A percentile compares a stretch with the other conserved stretches of the same genome.
These are phyloP conservation scores for Cyclopterus lumpus DNA, from an alignment of 2,797 vertebrate genomes.

Conservation along the genomic window DNA sequence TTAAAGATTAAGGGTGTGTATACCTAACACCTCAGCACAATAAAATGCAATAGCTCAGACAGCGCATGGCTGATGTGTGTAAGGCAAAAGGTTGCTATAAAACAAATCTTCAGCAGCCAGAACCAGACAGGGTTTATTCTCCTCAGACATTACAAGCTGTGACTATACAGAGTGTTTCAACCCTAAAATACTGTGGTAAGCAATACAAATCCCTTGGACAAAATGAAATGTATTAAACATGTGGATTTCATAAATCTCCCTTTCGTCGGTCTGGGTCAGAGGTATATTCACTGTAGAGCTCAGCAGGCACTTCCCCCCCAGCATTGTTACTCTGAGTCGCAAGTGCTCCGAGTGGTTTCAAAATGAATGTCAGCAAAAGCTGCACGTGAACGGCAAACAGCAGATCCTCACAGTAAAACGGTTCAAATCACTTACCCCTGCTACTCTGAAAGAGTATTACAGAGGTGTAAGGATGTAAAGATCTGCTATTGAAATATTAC, in stretches of 20 bases:
- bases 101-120: conserved; percentile 78
- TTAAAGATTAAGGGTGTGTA: conserved; percentile 79
- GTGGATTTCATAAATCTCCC: conserved; percentile 87
- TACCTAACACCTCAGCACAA: conserved; percentile 73
- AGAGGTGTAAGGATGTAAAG: conserved; percentile 59
- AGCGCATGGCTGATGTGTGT: conserved; percentile 65
- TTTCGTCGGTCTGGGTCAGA: conserved; percentile 80
- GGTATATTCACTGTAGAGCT: conserved; percentile 80
- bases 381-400: conserved; percentile 68
- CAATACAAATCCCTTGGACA: conserved; percentile 86
- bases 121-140: conserved; percentile 75
- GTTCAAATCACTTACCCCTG: conserved; percentile 76
- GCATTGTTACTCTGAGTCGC: conserved; percentile 74
- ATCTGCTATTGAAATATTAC: conserved; percentile 57
- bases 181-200: conserved; percentile 83
- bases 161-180: conserved; percentile 78
- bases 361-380: conserved; percentile 83
- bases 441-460: conserved; percentile 71
- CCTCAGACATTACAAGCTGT: conserved; percentile 81
- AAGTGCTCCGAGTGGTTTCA: conserved; percentile 72
- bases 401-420: conserved; percentile 71
- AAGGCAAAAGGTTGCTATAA: conserved; percentile 64
- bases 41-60: conserved; percentile 75
- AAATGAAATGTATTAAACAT: conserved; percentile 91
- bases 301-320: conserved; percentile 71